Evolutionary conservation across 2,888 invertebrate genomes (phyloP), one percentile per base, ranked within the genome.

Genomic region (Meiosimyza platycephala): DNA sequence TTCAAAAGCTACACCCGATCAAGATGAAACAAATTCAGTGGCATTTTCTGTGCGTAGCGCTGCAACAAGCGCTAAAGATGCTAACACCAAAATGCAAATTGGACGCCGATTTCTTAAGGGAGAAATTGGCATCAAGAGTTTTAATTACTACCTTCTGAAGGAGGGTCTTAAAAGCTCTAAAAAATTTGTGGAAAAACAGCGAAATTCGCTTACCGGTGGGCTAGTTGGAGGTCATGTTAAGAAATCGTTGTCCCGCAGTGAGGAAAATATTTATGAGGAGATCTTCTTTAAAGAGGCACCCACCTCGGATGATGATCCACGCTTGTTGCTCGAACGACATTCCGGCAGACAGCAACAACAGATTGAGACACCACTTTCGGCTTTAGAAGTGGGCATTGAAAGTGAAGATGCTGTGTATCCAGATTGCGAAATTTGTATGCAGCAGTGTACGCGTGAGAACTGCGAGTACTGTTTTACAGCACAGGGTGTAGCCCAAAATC

Each of bases 41-140:
- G 13, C 52, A n/a, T 80, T 78, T 50, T 84, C 84, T 18, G 69
- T 79, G 72, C 80, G 78, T 13, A 81, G 83, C 47, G 80, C 79
- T 6, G 79, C 77, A 9, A 74, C 76, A 1, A 77, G 76, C 54
- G 68, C 71, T 7, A 79, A 79, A 47, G 68, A 75, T 33, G 72
- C 78, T 48, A 71, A 78, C 0, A 74, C 73, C 0, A 86, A 85
- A 76, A 80, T 87, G 78, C 87, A 87, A 73, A 86, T 87, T 71
- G 87, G 87, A 0, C 82, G 86, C 16, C 84, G 86, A 7, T 84
- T 88, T 50, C 77, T 88, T 1, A 84, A 84, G 51, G 87, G 87
- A 0, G 87, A 88, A 78, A 88, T 88, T 40, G 87, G 87, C 71
- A 88, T 88, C 12, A 87, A 87, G 76, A 88, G 87, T 80, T 88